phyloP scores from a whole-genome alignment of 2,113 vertebrate genomes.

The Tenrec ecaudatus region DNA sequence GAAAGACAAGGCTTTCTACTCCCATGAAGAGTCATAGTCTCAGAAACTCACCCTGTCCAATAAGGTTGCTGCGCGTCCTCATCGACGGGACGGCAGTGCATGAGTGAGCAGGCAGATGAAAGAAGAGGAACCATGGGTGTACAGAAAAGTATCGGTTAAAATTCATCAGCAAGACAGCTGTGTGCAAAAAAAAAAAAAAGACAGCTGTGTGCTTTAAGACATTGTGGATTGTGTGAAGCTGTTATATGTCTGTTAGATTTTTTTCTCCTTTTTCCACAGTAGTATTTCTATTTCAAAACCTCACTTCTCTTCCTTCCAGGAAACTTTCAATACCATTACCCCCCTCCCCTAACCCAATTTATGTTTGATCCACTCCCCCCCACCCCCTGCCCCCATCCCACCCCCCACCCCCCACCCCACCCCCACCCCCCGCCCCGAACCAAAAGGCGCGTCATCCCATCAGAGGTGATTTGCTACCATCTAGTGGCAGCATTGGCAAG shows the following conservation, averaged over 20 bases:
- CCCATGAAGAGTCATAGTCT: too few species aligned
- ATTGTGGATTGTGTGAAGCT: neutral
- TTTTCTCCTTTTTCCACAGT: neutral
- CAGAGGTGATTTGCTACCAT: slow-evolving; percentile 41
- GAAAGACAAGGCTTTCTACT: too few species aligned
- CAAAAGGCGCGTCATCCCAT: neutral
- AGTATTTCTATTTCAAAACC: neutral
- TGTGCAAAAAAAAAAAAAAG: too few species aligned
- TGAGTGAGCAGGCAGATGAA: neutral
- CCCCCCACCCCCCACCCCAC: too few species aligned
- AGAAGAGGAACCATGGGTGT: neutral
- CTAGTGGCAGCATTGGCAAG: slow-evolving; percentile 54
- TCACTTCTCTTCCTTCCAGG: neutral
- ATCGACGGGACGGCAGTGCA: too few species aligned
- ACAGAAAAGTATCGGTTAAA: neutral
- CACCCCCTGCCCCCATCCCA: too few species aligned
- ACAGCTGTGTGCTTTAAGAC: neutral
- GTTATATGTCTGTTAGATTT: neutral
- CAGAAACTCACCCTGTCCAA: too few species aligned
- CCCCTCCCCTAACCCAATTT: too few species aligned
- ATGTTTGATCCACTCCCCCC: too few species aligned
- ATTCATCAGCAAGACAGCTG: neutral
- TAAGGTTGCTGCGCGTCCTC: too few species aligned
- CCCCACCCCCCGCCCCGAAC: too few species aligned
- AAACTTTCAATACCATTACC: too few species aligned